Conservation (phyloP, 2,888 invertebrate genomes). For the Stramonita haemastoma region DNA sequence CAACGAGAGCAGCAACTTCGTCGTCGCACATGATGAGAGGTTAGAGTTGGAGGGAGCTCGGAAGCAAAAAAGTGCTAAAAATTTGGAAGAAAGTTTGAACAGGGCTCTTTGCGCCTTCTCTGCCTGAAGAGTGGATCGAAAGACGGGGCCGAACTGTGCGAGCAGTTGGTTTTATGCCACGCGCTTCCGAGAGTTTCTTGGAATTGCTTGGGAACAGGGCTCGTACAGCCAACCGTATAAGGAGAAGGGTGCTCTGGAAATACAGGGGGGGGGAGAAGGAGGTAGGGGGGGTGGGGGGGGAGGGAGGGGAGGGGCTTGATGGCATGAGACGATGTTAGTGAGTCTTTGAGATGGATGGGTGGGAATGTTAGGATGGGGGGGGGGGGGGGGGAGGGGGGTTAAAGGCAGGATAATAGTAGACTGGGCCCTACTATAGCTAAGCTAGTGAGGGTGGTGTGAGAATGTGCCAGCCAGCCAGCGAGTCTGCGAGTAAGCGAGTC, state of each 20-base stretch:
- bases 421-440: too few relatives aligned
- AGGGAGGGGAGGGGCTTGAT: neutral
- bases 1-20: constrained; percentile 52
- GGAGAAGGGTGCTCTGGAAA: neutral
- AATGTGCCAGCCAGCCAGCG: too few relatives aligned
- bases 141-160: neutral
- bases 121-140: constrained; percentile 11
- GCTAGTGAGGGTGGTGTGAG: too few relatives aligned
- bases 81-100: neutral
- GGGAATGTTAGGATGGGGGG: too few relatives aligned
- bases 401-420: too few relatives aligned
- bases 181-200: neutral
- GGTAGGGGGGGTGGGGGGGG: neutral
- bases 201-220: neutral
- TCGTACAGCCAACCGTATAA: neutral
- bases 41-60: too few relatives aligned
- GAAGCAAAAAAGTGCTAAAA: too few relatives aligned
- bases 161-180: constrained; percentile 12
- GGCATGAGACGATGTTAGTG: neutral
- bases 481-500: too few relatives aligned
- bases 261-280: neutral
- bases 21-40: constrained; percentile 50
- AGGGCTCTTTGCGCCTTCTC: constrained; percentile 5
- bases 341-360: neutral
- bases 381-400: too few relatives aligned